Evolutionary conservation across 2,113 vertebrate species (phyloP).

Genomic region (Urocitellus parryii): DNA sequence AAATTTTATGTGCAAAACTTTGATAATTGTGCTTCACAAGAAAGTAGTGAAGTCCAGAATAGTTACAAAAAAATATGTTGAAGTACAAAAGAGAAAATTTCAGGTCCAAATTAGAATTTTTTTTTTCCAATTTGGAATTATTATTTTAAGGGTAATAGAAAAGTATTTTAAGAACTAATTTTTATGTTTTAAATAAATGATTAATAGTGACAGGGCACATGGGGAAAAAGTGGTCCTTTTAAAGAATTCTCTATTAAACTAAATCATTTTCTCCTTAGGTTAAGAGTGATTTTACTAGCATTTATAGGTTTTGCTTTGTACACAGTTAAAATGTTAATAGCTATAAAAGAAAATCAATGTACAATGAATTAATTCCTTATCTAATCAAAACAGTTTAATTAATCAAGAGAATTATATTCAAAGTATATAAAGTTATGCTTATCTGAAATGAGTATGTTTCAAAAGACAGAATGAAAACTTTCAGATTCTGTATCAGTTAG

Average conservation of each 20-base stretch:
- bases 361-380: background rate
- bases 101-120: conserved; percentile 33
- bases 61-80: conserved; percentile 40
- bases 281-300: background rate
- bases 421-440: background rate
- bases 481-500: background rate
- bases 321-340: background rate
- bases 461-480: background rate
- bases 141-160: conserved; percentile 48
- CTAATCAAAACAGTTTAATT: background rate
- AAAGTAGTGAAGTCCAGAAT: background rate
- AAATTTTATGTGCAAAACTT: conserved; percentile 66
- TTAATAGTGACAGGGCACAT: background rate
- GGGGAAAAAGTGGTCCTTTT: background rate
- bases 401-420: background rate
- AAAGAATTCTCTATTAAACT: conserved; percentile 24
- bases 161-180: conserved; percentile 41
- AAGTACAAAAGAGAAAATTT: conserved; percentile 64
- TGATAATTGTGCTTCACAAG: conserved; percentile 50
- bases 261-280: background rate
- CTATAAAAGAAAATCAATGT: background rate
- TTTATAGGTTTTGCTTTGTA: background rate
- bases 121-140: conserved; percentile 26
- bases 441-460: background rate
- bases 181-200: conserved; percentile 54